Evolutionary conservation across 2,888 invertebrate genomes (phyloP).

Genomic region (Melieria picta): DNA sequence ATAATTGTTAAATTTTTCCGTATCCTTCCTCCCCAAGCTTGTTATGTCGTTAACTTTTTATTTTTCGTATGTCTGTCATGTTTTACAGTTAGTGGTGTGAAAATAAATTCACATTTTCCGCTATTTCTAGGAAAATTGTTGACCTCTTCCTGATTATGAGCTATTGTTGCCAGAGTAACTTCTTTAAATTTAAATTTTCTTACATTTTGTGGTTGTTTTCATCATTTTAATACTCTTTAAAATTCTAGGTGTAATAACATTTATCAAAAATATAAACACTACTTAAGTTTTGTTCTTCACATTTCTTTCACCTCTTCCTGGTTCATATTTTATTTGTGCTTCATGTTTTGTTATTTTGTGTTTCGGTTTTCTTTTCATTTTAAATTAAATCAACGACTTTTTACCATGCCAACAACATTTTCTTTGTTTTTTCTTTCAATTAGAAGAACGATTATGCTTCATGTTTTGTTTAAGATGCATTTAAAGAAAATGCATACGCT

Average conservation of each 20-base stretch:
- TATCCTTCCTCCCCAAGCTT: background rate
- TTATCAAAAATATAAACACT: slow-evolving; percentile 62
- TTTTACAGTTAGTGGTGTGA: slow-evolving; percentile 1
- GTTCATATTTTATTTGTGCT: slow-evolving; percentile 20
- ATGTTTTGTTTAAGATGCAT: too few species aligned
- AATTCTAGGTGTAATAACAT: slow-evolving; percentile 54
- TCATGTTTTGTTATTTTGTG: slow-evolving; percentile 29
- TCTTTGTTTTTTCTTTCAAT: slow-evolving; percentile 19
- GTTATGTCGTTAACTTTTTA: background rate
- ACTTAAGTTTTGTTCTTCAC: slow-evolving; percentile 41
- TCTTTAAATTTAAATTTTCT: background rate
- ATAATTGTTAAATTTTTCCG: too few species aligned
- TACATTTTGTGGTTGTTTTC: slow-evolving; percentile 36
- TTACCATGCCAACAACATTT: slow-evolving; percentile 8
- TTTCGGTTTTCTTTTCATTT: slow-evolving; percentile 20
- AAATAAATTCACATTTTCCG: background rate
- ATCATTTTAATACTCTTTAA: slow-evolving; percentile 33
- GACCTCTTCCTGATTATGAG: slow-evolving; percentile 37
- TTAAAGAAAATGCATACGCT: too few species aligned
- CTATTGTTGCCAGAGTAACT: slow-evolving; percentile 12
- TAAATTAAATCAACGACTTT: background rate
- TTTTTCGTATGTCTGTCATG: background rate
- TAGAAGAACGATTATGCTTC: too few species aligned
- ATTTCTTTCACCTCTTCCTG: slow-evolving; percentile 27
- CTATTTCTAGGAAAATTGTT: background rate